These are phyloP conservation scores for Prenolepis imparis DNA, from an alignment of 2,888 invertebrate species.

Conservation along the genomic window DNA sequence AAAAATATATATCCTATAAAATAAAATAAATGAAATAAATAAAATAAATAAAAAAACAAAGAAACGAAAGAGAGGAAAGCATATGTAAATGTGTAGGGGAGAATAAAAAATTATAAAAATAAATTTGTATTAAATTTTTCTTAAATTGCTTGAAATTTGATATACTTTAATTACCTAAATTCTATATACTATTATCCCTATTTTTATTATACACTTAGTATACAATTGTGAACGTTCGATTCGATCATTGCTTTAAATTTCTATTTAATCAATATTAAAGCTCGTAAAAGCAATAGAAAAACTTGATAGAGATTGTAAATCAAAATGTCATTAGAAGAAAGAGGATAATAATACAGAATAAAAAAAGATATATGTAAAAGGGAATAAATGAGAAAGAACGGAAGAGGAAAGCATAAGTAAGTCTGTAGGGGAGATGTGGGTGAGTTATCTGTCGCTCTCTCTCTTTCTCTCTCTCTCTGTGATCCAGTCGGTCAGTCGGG, in stretches of 20 bases:
- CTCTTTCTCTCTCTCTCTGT: neutral
- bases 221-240: neutral
- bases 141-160: neutral
- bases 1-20: too few relatives aligned
- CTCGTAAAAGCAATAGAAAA: neutral
- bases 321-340: neutral
- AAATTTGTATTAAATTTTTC: too few relatives aligned
- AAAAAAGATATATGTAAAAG: neutral
- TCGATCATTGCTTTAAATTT: neutral
- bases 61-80: too few relatives aligned
- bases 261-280: neutral
- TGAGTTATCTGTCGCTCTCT: slow-evolving; percentile 27
- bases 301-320: neutral
- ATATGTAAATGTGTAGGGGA: too few relatives aligned
- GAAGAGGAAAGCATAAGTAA: neutral
- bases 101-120: too few relatives aligned
- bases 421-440: neutral
- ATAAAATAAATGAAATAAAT: too few relatives aligned
- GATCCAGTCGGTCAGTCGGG: slow-evolving; percentile 53
- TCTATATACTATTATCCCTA: too few relatives aligned
- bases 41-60: too few relatives aligned
- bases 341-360: neutral
- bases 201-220: neutral
- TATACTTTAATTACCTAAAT: neutral
- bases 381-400: neutral